Base-by-base conservation (phyloP, 2,888 invertebrate species). In the Resseliella maxima region DNA sequence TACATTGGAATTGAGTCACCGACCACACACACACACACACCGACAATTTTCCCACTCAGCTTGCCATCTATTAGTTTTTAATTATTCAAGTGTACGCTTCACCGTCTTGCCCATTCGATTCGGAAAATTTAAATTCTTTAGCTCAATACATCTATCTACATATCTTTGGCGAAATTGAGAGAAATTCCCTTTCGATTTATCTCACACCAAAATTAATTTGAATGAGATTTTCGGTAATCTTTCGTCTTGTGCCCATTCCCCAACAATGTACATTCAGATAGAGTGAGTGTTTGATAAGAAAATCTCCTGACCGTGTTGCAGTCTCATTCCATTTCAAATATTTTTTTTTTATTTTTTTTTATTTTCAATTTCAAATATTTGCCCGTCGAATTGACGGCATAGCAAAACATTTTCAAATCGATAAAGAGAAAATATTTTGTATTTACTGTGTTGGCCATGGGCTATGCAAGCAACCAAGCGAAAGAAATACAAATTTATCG, bases 161-260 rank as follows among this genome's bases (percentile, higher is more conserved):
- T n/a, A n/a, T n/a, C n/a, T n/a, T n/a, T n/a, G n/a, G 50, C 50
- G 6, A 50, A 15, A 8, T 50, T 50, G 12, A 50, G 10, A 21
- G 50, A 50, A 50, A 15, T 59, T 3, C 24, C n/a, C 50, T 18
- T 2, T 50, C 50, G 5, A 6, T 50, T 18, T 10, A 8, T 59
- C 12, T 59, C 27, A 2, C 27, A 59, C 59, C 21, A 5, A 72
- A 72, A 72, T 72, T 72, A 72, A 72, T 72, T 72, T 72, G 72
- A 72, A 72, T 72, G 72, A 35, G 72, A 72, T 72, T 72, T n/a
- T 72, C 31, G n/a, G 72, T 72, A 72, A 72, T 72, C 72, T 27
- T 15, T 15, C 72, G 31, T 35, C 31, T 72, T 72, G 46, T 50
- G 18, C 15, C 50, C 35, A 72, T 72, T 3, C 15, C n/a, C n/a